Percentiles rank a stretch among this genome's conserved stretches.
These are phyloP conservation scores for Sparidentex hasta DNA, from an alignment of 2,797 vertebrate genomes.

Conservation along the genomic window DNA sequence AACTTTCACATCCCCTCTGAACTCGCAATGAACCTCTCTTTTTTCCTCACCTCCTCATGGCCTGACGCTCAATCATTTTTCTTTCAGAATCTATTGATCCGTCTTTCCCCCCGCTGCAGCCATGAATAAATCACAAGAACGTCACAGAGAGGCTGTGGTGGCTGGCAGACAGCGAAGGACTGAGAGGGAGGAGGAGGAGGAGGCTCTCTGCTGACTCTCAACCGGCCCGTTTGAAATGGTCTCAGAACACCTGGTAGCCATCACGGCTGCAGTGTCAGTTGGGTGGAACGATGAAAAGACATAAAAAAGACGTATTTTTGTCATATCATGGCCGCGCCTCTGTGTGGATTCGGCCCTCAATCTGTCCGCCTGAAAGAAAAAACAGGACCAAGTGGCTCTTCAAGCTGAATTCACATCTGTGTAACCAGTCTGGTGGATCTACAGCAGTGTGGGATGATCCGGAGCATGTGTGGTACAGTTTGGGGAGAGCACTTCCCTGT, in stretches of 20 bases:
- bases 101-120: slow-evolving; percentile 63
- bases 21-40: slow-evolving; percentile 62
- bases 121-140: slow-evolving; percentile 80
- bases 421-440: too few relatives aligned
- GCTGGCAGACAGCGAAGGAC: slow-evolving; percentile 36
- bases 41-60: slow-evolving; percentile 41
- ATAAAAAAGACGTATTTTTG: neutral
- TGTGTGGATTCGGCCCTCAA: neutral
- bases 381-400: neutral
- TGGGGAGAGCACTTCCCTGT: too few relatives aligned
- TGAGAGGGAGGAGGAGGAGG: slow-evolving; percentile 18
- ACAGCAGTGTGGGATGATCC: too few relatives aligned
- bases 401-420: neutral
- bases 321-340: neutral
- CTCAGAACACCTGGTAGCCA: slow-evolving; percentile 2
- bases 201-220: slow-evolving; percentile 31
- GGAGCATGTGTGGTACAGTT: too few relatives aligned
- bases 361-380: neutral
- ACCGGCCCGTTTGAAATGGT: slow-evolving; percentile 30
- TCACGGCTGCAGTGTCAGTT: neutral
- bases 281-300: neutral
- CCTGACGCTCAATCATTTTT: slow-evolving; percentile 73
- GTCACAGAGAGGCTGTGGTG: slow-evolving; percentile 69
- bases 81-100: slow-evolving; percentile 79
- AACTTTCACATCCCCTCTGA: slow-evolving; percentile 51